Base-by-base conservation (phyloP, 2,113 vertebrate genomes). In the Haplochromis burtoni region DNA sequence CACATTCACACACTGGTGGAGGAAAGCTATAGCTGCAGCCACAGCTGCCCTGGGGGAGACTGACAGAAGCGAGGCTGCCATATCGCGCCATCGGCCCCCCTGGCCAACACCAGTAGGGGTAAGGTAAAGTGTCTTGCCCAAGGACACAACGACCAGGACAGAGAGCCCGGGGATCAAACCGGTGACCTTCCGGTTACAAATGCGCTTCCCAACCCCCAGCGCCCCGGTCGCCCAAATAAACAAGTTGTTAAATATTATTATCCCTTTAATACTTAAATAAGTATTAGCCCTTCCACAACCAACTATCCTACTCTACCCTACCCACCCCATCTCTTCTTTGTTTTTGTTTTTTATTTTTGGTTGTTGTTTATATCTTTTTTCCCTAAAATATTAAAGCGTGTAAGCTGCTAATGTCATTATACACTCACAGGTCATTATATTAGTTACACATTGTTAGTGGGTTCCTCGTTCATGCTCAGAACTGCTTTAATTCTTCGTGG, bases 121-220 rank as follows among this genome's bases (percentile, higher is more conserved):
- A 54, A n/a, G 51, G 51, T 54, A 7, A 2, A 54, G 51, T 21
- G n/a, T 54, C n/a, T 21, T 54, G n/a, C 51, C n/a, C 53, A 54
- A 24, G n/a, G 10, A 54, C 51, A 54, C n/a, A 54, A 2, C 2
- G n/a, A 21, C n/a, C 51, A 54, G 51, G 10, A 54, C n/a, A 54
- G 51, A 54, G n/a, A 21, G 51, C n/a, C n/a, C n/a, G 2, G 51
- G n/a, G 51, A 54, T 21, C n/a, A 21, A 54, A 54, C 10, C 5
- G 5, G 51, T 2, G 1, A 54, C 51, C 51, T 54, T 4, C 51
- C 2, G 1, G 51, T 55, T 55, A 55, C 54, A 55, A 0, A 26
- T 55, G 0, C 2, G 4, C 12, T 26, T 55, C 7, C 54, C 54
- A 55, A 55, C 54, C 21, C 21, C 54, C 21, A 1, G 53, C 0